Percentiles rank a stretch among this genome's conserved stretches.
These are phyloP conservation scores for Champsocephalus esox DNA, from an alignment of 2,797 vertebrate genomes.

Conservation along the genomic window DNA sequence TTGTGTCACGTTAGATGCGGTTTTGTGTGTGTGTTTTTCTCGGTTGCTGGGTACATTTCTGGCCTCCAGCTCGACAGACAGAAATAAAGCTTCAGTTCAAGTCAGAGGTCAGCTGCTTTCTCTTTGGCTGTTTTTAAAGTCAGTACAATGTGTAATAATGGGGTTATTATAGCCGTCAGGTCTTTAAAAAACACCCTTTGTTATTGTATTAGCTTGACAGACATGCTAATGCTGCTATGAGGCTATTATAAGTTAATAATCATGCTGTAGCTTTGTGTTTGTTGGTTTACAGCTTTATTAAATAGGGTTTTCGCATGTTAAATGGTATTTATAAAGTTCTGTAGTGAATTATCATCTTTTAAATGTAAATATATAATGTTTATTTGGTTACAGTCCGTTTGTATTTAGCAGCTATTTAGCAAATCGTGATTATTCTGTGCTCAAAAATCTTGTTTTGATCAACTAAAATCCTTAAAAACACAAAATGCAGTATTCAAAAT, in stretches of 20 bases:
- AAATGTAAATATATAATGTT: neutral
- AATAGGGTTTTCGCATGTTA: neutral
- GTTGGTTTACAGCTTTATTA: neutral
- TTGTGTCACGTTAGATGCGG: neutral
- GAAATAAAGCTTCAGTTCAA: conserved; percentile 42
- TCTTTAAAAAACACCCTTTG: neutral
- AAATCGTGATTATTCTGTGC: no score
- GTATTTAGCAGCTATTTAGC: neutral
- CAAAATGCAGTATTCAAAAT: no score
- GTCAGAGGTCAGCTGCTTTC: conserved; percentile 27
- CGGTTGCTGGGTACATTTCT: conserved; percentile 48
- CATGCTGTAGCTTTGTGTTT: neutral
- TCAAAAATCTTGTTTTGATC: no score
- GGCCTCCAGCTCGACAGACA: conserved; percentile 44
- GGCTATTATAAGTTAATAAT: neutral
- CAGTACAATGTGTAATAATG: neutral
- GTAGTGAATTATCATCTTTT: neutral
- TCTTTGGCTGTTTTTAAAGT: neutral
- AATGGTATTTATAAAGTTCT: neutral
- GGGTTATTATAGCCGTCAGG: neutral
- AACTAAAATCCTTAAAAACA: no score
- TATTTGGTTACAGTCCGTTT: neutral
- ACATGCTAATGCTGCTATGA: neutral
- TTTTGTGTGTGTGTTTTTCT: conserved; percentile 11
- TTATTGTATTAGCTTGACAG: neutral